A percentile compares a stretch with the other conserved stretches of the same genome.
phyloP scores from a whole-genome alignment of 2,888 invertebrate genomes.

The Crossocerus cetratus region DNA sequence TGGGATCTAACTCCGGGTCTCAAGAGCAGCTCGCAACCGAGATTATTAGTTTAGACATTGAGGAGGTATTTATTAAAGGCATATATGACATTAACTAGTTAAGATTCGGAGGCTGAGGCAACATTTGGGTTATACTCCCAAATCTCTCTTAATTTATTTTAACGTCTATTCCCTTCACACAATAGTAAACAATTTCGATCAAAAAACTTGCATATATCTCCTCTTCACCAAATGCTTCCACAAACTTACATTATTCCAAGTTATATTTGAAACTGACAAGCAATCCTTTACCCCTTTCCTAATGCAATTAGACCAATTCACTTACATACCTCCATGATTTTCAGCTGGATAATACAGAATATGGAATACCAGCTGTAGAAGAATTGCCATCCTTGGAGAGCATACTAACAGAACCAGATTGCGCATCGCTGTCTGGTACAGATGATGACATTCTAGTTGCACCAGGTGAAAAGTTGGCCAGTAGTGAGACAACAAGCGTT shows the following conservation, averaged over 20 bases:
- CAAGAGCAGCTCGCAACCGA: constrained; percentile 82
- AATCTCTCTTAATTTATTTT: too few species aligned
- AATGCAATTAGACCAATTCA: constrained; percentile 7
- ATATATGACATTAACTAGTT: too few species aligned
- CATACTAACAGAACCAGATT: constrained; percentile 87
- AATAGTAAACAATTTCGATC: too few species aligned
- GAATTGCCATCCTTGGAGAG: constrained; percentile 88
- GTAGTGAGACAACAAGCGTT: constrained; percentile 78
- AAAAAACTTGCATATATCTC: too few species aligned
- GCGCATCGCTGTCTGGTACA: constrained; percentile 81
- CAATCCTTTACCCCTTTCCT: too few species aligned
- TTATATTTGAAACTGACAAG: too few species aligned
- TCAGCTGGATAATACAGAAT: constrained; percentile 89
- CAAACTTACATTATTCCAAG: too few species aligned
- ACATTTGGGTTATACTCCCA: too few species aligned
- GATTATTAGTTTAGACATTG: constrained; percentile 82
- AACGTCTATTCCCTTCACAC: too few species aligned
- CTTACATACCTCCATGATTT: constrained; percentile 56
- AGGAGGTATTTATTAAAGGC: constrained; percentile 79
- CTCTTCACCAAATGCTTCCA: too few species aligned
- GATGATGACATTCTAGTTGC: constrained; percentile 74
- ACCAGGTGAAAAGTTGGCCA: constrained; percentile 70
- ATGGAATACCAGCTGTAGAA: constrained; percentile 87
- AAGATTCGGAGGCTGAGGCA: too few species aligned
- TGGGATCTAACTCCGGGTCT: constrained; percentile 83